Conservation (phyloP, 2,888 invertebrate genomes). For the Tineola bisselliella region DNA sequence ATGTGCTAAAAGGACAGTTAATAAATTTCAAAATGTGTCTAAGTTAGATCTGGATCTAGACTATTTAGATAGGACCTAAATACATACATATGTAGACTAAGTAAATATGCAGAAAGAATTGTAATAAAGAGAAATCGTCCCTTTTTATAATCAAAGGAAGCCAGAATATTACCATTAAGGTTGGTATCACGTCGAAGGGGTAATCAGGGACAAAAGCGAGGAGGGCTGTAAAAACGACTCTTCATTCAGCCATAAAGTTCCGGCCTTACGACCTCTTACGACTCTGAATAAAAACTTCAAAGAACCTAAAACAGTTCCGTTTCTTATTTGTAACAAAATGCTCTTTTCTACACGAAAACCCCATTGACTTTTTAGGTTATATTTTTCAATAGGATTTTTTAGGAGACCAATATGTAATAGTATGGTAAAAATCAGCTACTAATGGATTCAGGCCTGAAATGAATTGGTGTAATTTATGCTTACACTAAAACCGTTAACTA, state of each 20-base stretch:
- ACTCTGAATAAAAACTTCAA: neutral
- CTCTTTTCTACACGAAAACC: neutral
- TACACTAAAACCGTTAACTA: too few species aligned
- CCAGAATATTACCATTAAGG: neutral
- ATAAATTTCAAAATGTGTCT: too few species aligned
- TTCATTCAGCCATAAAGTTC: neutral
- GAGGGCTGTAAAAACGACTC: neutral
- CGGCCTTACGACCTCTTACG: neutral
- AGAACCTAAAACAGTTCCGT: neutral
- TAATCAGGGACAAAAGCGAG: neutral
- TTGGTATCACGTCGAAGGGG: slow-evolving; percentile 2
- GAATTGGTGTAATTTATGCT: too few species aligned
- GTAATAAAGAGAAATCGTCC: neutral
- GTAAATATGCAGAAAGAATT: too few species aligned
- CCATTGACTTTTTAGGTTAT: neutral
- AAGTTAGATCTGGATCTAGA: too few species aligned
- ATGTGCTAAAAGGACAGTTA: too few species aligned
- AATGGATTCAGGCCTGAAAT: too few species aligned
- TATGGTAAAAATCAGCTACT: too few species aligned
- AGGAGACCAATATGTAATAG: too few species aligned
- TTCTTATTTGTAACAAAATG: neutral
- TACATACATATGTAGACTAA: too few species aligned
- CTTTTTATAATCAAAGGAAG: slow-evolving; percentile 1
- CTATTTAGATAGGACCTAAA: too few species aligned
- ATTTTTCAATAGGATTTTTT: neutral